Evolutionary conservation across 1,140 invertebrate species (phyloP).

Genomic region (Anadara kagoshimensis): DNA sequence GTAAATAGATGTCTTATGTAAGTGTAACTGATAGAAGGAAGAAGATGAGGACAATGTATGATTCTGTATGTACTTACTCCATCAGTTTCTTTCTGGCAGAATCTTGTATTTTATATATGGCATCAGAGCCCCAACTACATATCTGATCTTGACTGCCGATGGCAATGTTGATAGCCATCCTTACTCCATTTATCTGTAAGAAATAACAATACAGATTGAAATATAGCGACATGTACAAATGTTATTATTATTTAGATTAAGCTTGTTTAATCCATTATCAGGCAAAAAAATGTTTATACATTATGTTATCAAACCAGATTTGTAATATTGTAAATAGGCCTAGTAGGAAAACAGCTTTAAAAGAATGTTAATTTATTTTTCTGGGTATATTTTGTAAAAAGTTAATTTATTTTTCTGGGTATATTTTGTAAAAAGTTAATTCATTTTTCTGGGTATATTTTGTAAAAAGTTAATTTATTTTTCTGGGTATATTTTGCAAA

Average conservation of each 20-base stretch:
- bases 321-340: too few species aligned
- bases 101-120: slow-evolving; percentile 59
- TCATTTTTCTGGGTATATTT: too few species aligned
- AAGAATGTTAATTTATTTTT: too few species aligned
- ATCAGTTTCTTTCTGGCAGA: slow-evolving; percentile 60
- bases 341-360: too few species aligned
- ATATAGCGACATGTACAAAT: neutral
- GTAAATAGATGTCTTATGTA: too few species aligned
- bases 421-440: too few species aligned
- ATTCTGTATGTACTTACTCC: slow-evolving; percentile 46
- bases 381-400: too few species aligned
- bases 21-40: too few species aligned
- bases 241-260: neutral
- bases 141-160: slow-evolving; percentile 58
- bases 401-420: too few species aligned
- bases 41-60: neutral
- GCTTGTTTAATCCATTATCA: neutral
- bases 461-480: too few species aligned
- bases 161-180: slow-evolving; percentile 65
- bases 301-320: too few species aligned
- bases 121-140: slow-evolving; percentile 59
- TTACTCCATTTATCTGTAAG: slow-evolving; percentile 65
- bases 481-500: too few species aligned
- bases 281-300: neutral
- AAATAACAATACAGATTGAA: neutral